Evolutionary conservation across 2,113 vertebrate genomes (phyloP).

Genomic region (Corythaeola cristata): DNA sequence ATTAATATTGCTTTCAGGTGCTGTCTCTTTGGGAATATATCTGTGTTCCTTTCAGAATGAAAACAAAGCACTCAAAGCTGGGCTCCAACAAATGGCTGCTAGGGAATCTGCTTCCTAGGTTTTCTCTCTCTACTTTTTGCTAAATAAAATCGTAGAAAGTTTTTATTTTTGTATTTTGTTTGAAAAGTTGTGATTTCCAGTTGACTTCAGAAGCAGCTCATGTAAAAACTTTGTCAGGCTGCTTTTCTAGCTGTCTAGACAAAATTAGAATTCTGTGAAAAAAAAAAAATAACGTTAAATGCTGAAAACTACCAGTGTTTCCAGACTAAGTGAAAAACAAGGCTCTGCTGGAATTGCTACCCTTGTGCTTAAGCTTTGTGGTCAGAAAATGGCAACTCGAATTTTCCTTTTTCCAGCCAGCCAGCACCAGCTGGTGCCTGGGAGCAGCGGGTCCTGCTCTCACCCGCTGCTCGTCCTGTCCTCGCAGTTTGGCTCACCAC

Average conservation of each 20-base stretch:
- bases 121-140: background rate
- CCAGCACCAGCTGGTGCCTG: background rate
- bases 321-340: background rate
- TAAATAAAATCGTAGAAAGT: background rate
- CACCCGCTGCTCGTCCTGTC: background rate
- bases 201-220: background rate
- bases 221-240: background rate
- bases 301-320: background rate
- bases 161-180: background rate
- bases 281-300: background rate
- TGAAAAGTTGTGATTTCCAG: background rate
- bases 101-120: background rate
- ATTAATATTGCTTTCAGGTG: background rate
- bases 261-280: background rate
- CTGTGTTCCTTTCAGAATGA: background rate
- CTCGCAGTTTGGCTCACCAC: background rate
- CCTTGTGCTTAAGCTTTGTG: background rate
- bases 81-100: background rate
- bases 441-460: background rate
- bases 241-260: constrained; percentile 1
- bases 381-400: background rate
- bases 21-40: background rate
- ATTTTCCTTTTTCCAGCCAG: background rate
- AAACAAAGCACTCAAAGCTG: background rate
- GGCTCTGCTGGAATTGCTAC: background rate